Percentiles rank a stretch among this genome's conserved stretches.
Conservation (phyloP, 1,140 invertebrate genomes). For the Atopsyche davidsoni region DNA sequence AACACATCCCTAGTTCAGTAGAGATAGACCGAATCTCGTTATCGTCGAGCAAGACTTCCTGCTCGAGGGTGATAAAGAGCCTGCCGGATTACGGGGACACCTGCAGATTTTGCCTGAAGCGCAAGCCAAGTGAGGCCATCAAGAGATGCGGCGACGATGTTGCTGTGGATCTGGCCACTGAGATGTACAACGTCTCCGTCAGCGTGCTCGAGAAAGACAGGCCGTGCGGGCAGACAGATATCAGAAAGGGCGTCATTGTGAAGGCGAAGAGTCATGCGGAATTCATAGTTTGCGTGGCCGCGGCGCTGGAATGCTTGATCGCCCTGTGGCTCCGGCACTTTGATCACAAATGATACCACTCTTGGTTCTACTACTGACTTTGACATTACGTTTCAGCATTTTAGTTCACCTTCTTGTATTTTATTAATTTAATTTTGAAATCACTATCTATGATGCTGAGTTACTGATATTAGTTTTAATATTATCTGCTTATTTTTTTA, state of each 20-base stretch:
- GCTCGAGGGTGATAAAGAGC: not conserved
- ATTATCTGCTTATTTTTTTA: too few species aligned
- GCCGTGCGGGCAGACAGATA: not conserved
- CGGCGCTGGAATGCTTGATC: slow-evolving; percentile 27
- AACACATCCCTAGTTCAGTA: too few species aligned
- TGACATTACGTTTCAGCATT: too few species aligned
- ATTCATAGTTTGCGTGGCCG: slow-evolving; percentile 25
- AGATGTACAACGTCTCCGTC: slow-evolving; percentile 17
- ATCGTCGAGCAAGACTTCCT: not conserved
- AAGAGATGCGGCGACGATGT: not conserved
- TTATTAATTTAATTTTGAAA: not conserved
- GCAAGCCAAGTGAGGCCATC: slow-evolving; percentile 12
- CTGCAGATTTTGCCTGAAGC: slow-evolving; percentile 26
- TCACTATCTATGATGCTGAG: not conserved
- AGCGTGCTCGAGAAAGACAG: not conserved
- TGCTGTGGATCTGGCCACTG: slow-evolving; percentile 17
- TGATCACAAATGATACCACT: slow-evolving; percentile 22
- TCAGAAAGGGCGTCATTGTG: slow-evolving; percentile 16
- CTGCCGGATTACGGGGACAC: slow-evolving; percentile 26
- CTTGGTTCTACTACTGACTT: too few species aligned
- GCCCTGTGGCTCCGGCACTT: slow-evolving; percentile 25
- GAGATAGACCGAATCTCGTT: too few species aligned
- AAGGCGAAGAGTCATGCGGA: slow-evolving; percentile 11
- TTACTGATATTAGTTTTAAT: too few species aligned
- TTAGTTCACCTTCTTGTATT: too few species aligned